Percentiles rank a stretch among this genome's conserved stretches.
phyloP scores from a whole-genome alignment of 2,888 invertebrate genomes.

The Tipula helvola region DNA sequence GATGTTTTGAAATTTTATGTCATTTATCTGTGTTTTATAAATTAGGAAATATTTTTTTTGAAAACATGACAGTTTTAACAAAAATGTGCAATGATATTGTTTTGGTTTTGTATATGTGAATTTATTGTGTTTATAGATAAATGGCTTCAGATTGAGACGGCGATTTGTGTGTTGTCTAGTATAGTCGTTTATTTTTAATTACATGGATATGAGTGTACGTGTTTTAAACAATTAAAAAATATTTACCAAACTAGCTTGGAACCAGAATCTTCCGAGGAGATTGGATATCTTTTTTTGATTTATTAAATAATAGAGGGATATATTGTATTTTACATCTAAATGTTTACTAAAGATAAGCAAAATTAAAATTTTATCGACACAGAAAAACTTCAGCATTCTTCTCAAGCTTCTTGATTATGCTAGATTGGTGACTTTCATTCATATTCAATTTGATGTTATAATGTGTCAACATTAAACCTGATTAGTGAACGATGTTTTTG shows the following conservation, averaged over 20 bases:
- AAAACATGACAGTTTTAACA: background rate
- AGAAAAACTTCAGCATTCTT: too few species aligned
- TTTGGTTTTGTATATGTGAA: background rate
- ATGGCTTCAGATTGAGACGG: background rate
- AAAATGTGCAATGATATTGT: background rate
- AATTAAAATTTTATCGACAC: too few species aligned
- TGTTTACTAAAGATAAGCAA: too few species aligned
- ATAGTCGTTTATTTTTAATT: background rate
- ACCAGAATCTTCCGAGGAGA: background rate
- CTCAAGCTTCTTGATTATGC: too few species aligned
- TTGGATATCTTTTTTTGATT: background rate
- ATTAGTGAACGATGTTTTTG: too few species aligned
- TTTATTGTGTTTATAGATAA: background rate
- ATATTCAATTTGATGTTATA: too few species aligned
- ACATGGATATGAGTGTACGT: background rate
- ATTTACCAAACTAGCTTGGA: background rate
- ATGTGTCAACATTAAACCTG: too few species aligned
- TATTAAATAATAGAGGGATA: too few species aligned
- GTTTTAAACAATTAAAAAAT: background rate
- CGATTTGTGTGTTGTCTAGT: background rate
- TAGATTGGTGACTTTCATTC: too few species aligned
- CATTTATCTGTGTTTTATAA: background rate
- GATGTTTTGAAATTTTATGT: constrained; percentile 4
- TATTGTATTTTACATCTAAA: too few species aligned
- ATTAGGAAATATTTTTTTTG: background rate